Evolutionary conservation across 2,113 vertebrate genomes (phyloP).

Genomic region (Poeciliopsis turrubarensis): DNA sequence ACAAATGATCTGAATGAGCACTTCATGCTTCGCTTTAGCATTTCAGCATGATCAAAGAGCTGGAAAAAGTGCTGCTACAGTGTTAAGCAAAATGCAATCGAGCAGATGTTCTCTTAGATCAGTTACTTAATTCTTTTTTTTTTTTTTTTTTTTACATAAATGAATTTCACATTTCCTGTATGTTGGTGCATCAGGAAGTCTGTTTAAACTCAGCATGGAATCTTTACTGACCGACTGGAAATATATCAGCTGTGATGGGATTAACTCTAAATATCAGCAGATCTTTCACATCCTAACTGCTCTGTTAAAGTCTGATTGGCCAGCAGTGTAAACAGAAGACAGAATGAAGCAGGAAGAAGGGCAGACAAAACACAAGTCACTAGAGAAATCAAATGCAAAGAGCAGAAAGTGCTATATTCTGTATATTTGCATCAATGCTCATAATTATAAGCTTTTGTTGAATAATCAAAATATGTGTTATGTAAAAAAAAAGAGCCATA

Average conservation of each 20-base stretch:
- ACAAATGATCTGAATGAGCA: background rate
- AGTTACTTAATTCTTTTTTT: background rate
- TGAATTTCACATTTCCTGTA: slow-evolving; percentile 9
- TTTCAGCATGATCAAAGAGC: background rate
- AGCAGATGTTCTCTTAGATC: background rate
- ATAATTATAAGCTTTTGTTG: background rate
- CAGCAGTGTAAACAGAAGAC: too few relatives aligned
- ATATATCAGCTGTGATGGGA: slow-evolving; percentile 1
- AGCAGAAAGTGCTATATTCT: background rate
- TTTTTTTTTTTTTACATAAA: background rate
- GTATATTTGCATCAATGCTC: background rate
- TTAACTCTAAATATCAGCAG: background rate
- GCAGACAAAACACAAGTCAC: background rate
- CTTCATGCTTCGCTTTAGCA: background rate
- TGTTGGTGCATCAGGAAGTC: background rate
- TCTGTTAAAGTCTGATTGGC: background rate
- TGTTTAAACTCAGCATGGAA: background rate
- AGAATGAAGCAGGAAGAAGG: background rate
- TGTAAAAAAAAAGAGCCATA: background rate
- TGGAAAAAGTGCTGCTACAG: background rate
- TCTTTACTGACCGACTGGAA: background rate
- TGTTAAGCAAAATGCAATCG: background rate
- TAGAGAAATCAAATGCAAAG: too few relatives aligned
- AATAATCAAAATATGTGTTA: background rate
- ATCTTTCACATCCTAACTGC: background rate